phyloP scores from a whole-genome alignment of 2,888 invertebrate species.

The Dorcus hopei region DNA sequence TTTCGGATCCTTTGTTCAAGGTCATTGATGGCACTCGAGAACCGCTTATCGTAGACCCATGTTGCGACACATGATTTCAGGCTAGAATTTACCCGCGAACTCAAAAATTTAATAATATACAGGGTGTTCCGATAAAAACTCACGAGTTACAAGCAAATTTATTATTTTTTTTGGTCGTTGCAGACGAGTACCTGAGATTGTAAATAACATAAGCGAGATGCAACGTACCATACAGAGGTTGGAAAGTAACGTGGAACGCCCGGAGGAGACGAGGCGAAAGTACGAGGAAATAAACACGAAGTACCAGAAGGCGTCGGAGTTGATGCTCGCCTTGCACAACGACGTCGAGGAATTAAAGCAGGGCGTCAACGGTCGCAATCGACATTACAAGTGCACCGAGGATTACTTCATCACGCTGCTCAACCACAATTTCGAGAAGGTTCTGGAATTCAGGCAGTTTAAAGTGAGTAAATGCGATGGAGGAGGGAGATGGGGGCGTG shows the following conservation, averaged over 20 bases:
- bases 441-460: slow-evolving; percentile 57
- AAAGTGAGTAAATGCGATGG: slow-evolving; percentile 47
- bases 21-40: no score
- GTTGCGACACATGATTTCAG: no score
- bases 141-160: no score
- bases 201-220: slow-evolving; percentile 48
- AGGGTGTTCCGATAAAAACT: no score
- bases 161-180: neutral
- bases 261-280: slow-evolving; percentile 34
- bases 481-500: no score
- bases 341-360: slow-evolving; percentile 33
- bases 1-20: no score
- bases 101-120: no score
- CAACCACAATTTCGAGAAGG: slow-evolving; percentile 53
- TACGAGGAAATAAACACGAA: slow-evolving; percentile 41
- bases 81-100: no score
- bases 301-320: slow-evolving; percentile 34
- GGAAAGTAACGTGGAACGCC: slow-evolving; percentile 42
- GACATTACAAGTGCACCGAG: slow-evolving; percentile 44
- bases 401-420: slow-evolving; percentile 45
- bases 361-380: slow-evolving; percentile 40
- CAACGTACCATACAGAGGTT: slow-evolving; percentile 48
- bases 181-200: slow-evolving; percentile 37
- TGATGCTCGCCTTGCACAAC: slow-evolving; percentile 33
- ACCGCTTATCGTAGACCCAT: no score